Conservation (phyloP, 2,113 vertebrate genomes). For the Eidolon helvum region DNA sequence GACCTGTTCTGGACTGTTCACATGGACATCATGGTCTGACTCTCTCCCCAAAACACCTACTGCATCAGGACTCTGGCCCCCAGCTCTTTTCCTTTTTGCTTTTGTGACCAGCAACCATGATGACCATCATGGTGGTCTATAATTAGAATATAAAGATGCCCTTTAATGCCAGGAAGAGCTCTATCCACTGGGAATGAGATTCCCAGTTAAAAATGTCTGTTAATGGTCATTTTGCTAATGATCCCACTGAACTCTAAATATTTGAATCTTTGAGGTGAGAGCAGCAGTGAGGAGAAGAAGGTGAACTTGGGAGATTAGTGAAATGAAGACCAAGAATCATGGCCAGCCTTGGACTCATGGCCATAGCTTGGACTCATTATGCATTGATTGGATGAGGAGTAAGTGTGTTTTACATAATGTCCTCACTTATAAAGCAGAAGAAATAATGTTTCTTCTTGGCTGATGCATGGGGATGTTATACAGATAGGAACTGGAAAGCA, state of each 20-base stretch:
- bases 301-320: background rate
- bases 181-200: background rate
- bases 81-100: background rate
- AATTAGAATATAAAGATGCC: background rate
- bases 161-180: background rate
- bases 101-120: background rate
- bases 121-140: background rate
- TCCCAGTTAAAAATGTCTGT: background rate
- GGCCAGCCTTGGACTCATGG: no score
- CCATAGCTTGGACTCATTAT: background rate
- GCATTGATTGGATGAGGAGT: accelerated
- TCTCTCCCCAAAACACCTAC: background rate
- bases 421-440: background rate
- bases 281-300: background rate
- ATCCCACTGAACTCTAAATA: background rate
- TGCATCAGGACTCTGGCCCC: background rate
- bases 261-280: background rate
- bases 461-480: background rate
- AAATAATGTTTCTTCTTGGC: background rate
- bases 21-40: background rate
- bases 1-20: background rate
- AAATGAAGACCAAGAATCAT: background rate
- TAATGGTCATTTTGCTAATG: background rate
- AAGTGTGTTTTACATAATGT: background rate
- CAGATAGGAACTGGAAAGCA: background rate